These are phyloP conservation scores for Pseudomyrmex gracilis DNA, from an alignment of 1,140 invertebrate genomes.

Conservation along the genomic window DNA sequence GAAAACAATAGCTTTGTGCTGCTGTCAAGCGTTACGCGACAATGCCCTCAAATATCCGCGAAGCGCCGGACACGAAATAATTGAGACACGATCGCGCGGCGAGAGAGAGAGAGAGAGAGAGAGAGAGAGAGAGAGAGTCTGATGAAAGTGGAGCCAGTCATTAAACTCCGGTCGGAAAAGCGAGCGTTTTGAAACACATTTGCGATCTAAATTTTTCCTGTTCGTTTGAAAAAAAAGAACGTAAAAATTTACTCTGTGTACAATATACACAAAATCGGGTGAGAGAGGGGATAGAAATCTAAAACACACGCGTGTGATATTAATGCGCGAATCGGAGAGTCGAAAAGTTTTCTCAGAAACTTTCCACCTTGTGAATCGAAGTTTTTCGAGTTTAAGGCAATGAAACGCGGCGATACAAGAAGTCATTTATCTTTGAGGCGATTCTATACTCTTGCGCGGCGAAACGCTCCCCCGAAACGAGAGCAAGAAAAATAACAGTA, in stretches of 20 bases:
- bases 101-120: too few relatives aligned
- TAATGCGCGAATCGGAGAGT: background rate
- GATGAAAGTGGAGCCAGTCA: conserved; percentile 32
- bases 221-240: too few relatives aligned
- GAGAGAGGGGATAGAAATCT: too few relatives aligned
- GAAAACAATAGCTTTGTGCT: conserved; percentile 82
- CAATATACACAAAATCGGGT: too few relatives aligned
- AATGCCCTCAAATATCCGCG: conserved; percentile 80
- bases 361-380: background rate
- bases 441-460: conserved; percentile 10
- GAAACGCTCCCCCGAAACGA: conserved; percentile 39
- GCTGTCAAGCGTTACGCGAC: conserved; percentile 81
- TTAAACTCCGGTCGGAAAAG: conserved; percentile 29
- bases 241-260: too few relatives aligned
- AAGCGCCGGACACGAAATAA: conserved; percentile 77
- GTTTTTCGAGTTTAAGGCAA: conserved; percentile 17
- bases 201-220: background rate
- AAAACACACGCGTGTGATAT: background rate
- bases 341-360: background rate
- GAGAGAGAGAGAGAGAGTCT: too few relatives aligned
- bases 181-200: background rate
- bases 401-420: conserved; percentile 26
- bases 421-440: conserved; percentile 49
- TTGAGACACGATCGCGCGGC: conserved; percentile 77
- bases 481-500: conserved; percentile 76